Evolutionary conservation across 2,797 vertebrate species (phyloP), one percentile per base, ranked within the genome.

Genomic region (Cuculus canorus): DNA sequence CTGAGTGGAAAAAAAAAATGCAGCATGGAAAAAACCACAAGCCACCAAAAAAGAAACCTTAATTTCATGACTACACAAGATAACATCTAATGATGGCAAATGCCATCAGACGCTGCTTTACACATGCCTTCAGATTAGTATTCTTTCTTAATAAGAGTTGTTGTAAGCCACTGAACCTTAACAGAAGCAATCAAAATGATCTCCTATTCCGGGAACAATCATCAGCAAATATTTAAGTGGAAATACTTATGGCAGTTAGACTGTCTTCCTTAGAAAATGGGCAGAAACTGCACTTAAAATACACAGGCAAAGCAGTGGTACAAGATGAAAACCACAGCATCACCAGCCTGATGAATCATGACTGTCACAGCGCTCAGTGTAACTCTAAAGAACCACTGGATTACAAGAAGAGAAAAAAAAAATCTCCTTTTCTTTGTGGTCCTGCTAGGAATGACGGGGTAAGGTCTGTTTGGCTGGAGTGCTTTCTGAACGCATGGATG

Each of bases 401-500:
- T 17, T 32, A 21, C 41, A 43, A 52, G 33, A 60, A 41, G 37
- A 32, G 12, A 27, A 48, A 1, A 0, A 2, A 30, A 65, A 57
- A 8, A 14, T 5, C 32, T 30, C 21, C 2, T 68, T 61, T 93
- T 73, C 35, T 41, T 22, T 54, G 43, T 1, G 1, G 10, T 60
- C 12, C 27, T 53, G 33, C 24, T 50, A 57, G 50, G 50, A 83
- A 18, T 5, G 37, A 24, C 0, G 0, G 13, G 17, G 33, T 39
- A 5, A 68, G 48, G 52, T 32, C 10, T 4, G 0, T 45, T 5
- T 4, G 64, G 14, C 37, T 35, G 63, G 37, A 73, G 22, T 41
- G 30, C n/a, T 43, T 50, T 63, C 48, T 2, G 16, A 32, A 66
- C 3, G 0, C 9, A 7, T 25, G 9, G 66, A 22, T 0, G 0